Evolutionary conservation across 1,140 invertebrate species (phyloP), one percentile per base, ranked within the genome.

Genomic region (Argopecten irradians): DNA sequence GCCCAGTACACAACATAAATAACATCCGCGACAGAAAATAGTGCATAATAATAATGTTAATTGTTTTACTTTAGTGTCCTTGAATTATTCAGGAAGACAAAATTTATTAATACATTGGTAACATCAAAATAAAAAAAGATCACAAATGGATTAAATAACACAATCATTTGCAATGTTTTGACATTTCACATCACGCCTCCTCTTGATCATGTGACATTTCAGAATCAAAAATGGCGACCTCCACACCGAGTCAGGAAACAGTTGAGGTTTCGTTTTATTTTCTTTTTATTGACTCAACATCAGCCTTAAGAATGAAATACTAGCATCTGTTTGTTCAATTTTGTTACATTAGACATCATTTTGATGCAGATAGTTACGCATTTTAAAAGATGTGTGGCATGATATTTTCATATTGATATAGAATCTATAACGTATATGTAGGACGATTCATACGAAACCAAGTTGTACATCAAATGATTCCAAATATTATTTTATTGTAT

Each of bases 141-240:
- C n/a, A n/a, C n/a, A n/a, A n/a, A n/a, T n/a, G n/a, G n/a, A n/a
- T n/a, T n/a, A 8, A 39, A 39, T 39, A 39, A 39, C 36, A 55
- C 43, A n/a, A 46, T 71, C 1, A 3, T 71, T 71, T 71, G n/a
- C 22, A 16, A 28, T 71, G 55, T 71, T 71, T 16, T 71, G 55
- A 71, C 41, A 86, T 39, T 34, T 86, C 85, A 84, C 28, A n/a
- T 7, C 13, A 55, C n/a, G 33, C 19, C 83, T 34, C 39, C 83
- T n/a, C 16, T 0, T 34, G 71, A 28, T 90, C 89, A 90, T 90
- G 89, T 90, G 89, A 90, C 82, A 41, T 16, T 28, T 55, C 89
- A 86, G 55, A 28, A 71, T 71, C 55, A 71, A 71, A 90, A 90
- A 90, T 90, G 89, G 89, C 89, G 87, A 85, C 87, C 83, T 82